phyloP scores from a whole-genome alignment of 2,888 invertebrate genomes.

The Pardosa pseudoannulata region DNA sequence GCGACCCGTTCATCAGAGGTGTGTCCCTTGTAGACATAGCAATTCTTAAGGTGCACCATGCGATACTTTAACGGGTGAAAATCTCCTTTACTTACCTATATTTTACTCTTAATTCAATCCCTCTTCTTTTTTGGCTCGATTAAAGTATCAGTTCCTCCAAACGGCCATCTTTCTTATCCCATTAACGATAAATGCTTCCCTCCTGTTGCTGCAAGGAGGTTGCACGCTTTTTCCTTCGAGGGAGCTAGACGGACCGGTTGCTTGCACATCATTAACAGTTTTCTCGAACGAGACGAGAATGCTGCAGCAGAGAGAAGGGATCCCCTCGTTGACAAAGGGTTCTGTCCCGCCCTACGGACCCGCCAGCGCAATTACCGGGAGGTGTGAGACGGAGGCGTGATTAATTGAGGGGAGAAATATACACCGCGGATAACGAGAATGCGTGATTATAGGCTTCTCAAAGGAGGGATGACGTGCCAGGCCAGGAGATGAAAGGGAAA shows the following conservation, averaged over 20 bases:
- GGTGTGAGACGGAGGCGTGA: slow-evolving; percentile 70
- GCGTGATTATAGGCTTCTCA: slow-evolving; percentile 49
- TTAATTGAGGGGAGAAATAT: slow-evolving; percentile 63
- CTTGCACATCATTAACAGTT: background rate
- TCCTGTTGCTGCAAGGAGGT: too few species aligned
- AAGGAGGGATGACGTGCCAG: slow-evolving; percentile 12
- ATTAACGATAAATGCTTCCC: background rate
- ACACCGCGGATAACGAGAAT: slow-evolving; percentile 60
- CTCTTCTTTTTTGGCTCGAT: too few species aligned
- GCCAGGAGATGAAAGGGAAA: slow-evolving; percentile 1
- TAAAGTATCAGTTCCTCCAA: too few species aligned
- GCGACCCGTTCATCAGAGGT: too few species aligned
- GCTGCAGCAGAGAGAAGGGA: background rate
- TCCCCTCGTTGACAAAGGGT: slow-evolving; percentile 42
- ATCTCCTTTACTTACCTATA: too few species aligned
- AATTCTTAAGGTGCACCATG: too few species aligned
- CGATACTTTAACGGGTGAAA: too few species aligned
- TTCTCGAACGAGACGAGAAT: too few species aligned
- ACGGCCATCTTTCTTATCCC: background rate
- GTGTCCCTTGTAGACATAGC: too few species aligned
- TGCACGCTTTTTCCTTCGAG: too few species aligned
- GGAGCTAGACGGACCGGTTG: background rate
- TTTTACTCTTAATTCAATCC: too few species aligned
- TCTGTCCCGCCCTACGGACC: slow-evolving; percentile 56
- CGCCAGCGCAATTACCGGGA: slow-evolving; percentile 70